Base-by-base conservation (phyloP, 2,113 vertebrate species). In the Tetrao urogallus region DNA sequence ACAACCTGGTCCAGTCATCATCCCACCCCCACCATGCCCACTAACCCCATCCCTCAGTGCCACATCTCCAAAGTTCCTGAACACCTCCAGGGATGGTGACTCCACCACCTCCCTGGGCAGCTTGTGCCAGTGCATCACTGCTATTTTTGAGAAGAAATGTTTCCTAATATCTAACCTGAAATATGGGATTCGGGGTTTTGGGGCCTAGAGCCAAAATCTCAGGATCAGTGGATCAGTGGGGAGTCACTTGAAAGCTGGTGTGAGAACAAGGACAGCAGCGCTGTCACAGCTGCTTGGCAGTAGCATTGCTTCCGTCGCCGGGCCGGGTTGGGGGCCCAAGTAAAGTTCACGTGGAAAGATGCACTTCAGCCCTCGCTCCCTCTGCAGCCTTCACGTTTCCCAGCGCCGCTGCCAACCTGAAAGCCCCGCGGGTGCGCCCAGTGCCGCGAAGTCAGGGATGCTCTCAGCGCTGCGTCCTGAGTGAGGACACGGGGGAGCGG, bases 351-450 rank as follows among this genome's bases (percentile, higher is more conserved):
- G 63, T 47, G 58, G 78, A 79, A 91, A 85, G 93, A 83, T 61
- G 82, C 48, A 38, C 80, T 47, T 73, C 84, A 40, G 82, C 19
- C 78, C 72, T 73, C 82, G 40, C 71, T 78, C 60, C 38, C 86
- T 69, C 82, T 4, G 32, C 3, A 1, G 77, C 89, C 93, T 82
- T 90, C 94, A 93, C 86, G 91, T 95, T 97, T 96, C 92, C 95
- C 89, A 86, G 45, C 22, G 7, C 79, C 34, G 9, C 70, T 63
- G 93, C 82, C 80, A 90, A 94, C 91, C 89, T 89, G 81, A 91
- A 91, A 84, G 75, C 34, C 89, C 91, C 56, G 78, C 75, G 74
- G 54, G 50, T 19, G 91, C 77, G 82, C 79, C 81, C 63, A 71
- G 70, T 16, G 77, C 64, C 77, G 76, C 58, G 38, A 79, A 27